phyloP scores from a whole-genome alignment of 1,140 invertebrate genomes.

The Drosophila nikananu region DNA sequence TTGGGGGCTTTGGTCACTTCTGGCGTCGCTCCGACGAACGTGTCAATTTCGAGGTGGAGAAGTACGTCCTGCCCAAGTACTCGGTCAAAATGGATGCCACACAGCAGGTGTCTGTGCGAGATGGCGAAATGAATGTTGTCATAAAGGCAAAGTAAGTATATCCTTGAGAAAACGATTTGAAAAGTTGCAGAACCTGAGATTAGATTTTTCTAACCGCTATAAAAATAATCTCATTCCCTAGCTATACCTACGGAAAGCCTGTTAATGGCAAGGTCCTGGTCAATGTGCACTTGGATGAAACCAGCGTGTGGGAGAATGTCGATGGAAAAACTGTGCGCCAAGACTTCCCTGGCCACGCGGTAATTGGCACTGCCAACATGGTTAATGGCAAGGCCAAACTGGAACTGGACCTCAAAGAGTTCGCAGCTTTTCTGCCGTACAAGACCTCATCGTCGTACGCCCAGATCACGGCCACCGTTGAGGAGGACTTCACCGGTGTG shows the following conservation, averaged over 20 bases:
- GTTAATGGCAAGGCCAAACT: conserved; percentile 90
- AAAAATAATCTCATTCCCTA: conserved; percentile 85
- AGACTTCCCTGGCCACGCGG: conserved; percentile 47
- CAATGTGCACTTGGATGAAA: conserved; percentile 86
- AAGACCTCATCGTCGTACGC: conserved; percentile 72
- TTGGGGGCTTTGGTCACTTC: conserved; percentile 12
- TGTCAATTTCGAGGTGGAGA: conserved; percentile 87
- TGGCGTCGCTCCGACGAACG: conserved; percentile 44
- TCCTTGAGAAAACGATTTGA: not conserved
- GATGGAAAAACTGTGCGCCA: conserved; percentile 49
- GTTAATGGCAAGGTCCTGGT: conserved; percentile 90
- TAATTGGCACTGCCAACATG: conserved; percentile 87
- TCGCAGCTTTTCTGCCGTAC: conserved; percentile 86
- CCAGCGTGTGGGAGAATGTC: conserved; percentile 41
- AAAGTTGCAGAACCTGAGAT: not conserved
- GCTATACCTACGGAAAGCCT: conserved; percentile 90
- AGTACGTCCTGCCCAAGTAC: conserved; percentile 97
- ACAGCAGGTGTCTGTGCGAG: conserved; percentile 92
- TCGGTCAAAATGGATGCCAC: conserved; percentile 93
- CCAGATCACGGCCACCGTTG: conserved; percentile 90
- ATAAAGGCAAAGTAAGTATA: conserved; percentile 90
- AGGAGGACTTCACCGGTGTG: conserved; percentile 90
- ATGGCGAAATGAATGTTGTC: conserved; percentile 91
- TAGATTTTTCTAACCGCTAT: not conserved
- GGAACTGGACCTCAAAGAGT: conserved; percentile 89